These are phyloP conservation scores for Carassius gibelio DNA, from an alignment of 2,113 vertebrate genomes.

Conservation along the genomic window DNA sequence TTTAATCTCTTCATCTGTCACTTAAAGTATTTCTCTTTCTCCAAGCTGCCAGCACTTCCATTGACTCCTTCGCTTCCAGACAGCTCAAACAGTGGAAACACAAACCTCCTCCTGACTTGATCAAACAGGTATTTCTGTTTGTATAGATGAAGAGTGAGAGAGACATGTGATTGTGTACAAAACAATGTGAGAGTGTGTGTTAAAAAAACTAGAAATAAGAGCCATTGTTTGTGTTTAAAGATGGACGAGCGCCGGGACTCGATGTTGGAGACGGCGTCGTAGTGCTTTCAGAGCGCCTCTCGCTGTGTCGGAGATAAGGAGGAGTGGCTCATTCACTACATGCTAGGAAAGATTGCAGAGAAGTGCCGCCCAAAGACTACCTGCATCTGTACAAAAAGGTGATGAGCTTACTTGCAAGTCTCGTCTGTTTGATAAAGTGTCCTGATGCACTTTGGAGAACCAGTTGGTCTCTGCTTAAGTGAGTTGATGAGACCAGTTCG, in stretches of 20 bases:
- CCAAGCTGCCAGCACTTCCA: slow-evolving; percentile 85
- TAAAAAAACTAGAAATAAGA: background rate
- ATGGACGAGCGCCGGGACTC: slow-evolving; percentile 89
- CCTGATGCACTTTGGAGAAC: no score
- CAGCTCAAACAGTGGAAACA: slow-evolving; percentile 92
- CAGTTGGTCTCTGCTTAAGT: no score
- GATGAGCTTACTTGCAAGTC: background rate
- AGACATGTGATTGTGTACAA: background rate
- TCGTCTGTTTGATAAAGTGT: no score
- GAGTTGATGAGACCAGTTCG: no score
- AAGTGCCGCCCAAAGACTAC: slow-evolving; percentile 85
- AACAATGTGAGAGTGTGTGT: background rate
- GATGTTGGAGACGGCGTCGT: slow-evolving; percentile 89
- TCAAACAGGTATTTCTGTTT: slow-evolving; percentile 80
- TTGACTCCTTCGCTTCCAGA: slow-evolving; percentile 88
- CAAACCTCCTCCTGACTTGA: slow-evolving; percentile 85
- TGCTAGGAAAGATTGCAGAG: slow-evolving; percentile 98
- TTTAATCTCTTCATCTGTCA: background rate
- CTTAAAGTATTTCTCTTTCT: slow-evolving; percentile 20
- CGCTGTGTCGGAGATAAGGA: slow-evolving; percentile 92
- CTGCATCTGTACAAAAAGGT: slow-evolving; percentile 91
- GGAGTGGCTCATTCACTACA: slow-evolving; percentile 99
- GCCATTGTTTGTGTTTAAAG: slow-evolving; percentile 67
- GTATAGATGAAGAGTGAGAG: background rate
- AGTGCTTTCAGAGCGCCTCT: slow-evolving; percentile 89